Evolutionary conservation across 2,113 vertebrate genomes (phyloP).

Genomic region (Pipra filicauda): DNA sequence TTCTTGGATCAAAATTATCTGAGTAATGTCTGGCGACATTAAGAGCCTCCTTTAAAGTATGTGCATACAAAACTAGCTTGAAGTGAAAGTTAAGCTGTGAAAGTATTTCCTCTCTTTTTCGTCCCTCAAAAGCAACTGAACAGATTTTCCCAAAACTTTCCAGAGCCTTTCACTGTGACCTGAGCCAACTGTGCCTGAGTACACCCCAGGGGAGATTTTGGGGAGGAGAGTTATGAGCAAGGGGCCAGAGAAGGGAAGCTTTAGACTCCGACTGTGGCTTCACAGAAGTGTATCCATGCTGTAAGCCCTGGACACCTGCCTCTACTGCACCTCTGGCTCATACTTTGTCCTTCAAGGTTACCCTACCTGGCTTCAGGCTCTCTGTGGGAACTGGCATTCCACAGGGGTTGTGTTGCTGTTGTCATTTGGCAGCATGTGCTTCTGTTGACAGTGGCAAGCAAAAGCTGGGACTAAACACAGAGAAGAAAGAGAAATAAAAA

Average conservation of each 20-base stretch:
- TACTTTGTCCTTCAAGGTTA: background rate
- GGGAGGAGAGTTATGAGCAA: background rate
- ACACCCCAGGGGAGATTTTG: background rate
- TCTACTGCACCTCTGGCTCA: background rate
- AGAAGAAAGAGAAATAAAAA: background rate
- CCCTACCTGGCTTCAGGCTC: background rate
- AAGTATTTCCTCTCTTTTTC: background rate
- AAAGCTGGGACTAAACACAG: background rate
- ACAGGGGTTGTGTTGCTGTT: fast-evolving
- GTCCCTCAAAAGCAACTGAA: background rate
- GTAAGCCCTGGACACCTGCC: background rate
- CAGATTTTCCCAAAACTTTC: background rate
- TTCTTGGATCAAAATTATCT: background rate
- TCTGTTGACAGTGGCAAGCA: background rate
- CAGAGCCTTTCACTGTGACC: background rate
- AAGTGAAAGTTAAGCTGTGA: background rate
- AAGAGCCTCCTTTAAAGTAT: background rate
- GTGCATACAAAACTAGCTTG: background rate
- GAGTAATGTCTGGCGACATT: background rate
- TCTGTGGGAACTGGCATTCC: background rate
- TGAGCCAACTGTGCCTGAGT: background rate
- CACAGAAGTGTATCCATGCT: background rate
- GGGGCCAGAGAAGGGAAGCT: background rate
- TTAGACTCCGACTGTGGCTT: background rate
- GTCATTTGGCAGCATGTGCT: background rate